Conservation (phyloP, 2,797 vertebrate species). For the Clarias fuscus region DNA sequence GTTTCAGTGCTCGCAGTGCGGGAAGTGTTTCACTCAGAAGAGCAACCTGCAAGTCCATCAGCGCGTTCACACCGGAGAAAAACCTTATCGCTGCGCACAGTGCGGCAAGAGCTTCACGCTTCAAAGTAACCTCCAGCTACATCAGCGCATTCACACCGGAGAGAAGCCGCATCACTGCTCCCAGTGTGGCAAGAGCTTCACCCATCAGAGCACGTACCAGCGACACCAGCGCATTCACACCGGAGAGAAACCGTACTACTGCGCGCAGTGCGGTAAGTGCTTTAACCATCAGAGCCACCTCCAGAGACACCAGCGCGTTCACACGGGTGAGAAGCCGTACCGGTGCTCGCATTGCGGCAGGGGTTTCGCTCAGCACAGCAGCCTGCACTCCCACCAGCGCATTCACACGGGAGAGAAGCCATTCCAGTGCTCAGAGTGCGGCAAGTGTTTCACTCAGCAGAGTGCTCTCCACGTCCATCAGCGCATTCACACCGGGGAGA, state of each 20-base stretch:
- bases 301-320: not conserved
- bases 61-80: not conserved
- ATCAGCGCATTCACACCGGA: not conserved
- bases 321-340: not conserved
- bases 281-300: not conserved
- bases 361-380: not conserved
- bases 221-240: slow-evolving; percentile 10
- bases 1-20: not conserved
- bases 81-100: not conserved
- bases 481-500: too few relatives aligned
- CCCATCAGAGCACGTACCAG: not conserved
- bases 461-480: not conserved
- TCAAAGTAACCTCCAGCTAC: not conserved
- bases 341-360: not conserved
- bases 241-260: not conserved
- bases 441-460: not conserved
- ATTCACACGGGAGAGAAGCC: not conserved
- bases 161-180: not conserved
- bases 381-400: not conserved
- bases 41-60: not conserved
- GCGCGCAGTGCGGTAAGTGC: not conserved
- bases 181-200: not conserved
- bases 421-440: not conserved
- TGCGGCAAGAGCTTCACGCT: not conserved
- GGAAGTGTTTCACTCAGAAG: not conserved